These are phyloP conservation scores for Sturnira hondurensis DNA, from an alignment of 2,113 vertebrate species.

Conservation along the genomic window DNA sequence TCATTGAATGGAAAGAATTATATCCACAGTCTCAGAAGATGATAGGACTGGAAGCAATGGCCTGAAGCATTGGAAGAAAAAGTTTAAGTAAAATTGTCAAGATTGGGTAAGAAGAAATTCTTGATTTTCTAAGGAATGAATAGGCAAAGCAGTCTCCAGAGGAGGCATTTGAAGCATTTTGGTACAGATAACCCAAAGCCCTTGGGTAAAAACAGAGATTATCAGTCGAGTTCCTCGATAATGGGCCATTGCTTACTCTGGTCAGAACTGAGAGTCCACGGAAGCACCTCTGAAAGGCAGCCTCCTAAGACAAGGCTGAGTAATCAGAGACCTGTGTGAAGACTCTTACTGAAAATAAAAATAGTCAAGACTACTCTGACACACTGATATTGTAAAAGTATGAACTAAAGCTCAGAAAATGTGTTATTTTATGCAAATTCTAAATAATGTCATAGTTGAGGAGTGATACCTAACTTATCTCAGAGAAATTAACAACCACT, in stretches of 20 bases:
- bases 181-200: background rate
- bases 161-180: background rate
- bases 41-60: constrained; percentile 56
- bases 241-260: background rate
- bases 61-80: constrained; percentile 42
- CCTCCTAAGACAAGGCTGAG: background rate
- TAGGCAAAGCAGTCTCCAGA: background rate
- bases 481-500: background rate
- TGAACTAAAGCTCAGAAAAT: background rate
- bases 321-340: background rate
- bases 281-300: background rate
- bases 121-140: constrained; percentile 24
- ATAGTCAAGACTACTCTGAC: background rate
- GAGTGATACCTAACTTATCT: background rate
- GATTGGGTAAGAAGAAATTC: background rate
- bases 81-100: constrained; percentile 45
- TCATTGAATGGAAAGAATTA: constrained; percentile 69
- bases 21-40: constrained; percentile 57
- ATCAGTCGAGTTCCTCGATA: background rate
- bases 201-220: background rate
- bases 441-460: background rate
- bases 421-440: background rate
- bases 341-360: background rate
- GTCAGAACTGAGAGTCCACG: background rate
- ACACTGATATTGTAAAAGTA: background rate